Evolutionary conservation across 2,113 vertebrate species (phyloP), one percentile per base, ranked within the genome.

Genomic region (Cottus gobio): DNA sequence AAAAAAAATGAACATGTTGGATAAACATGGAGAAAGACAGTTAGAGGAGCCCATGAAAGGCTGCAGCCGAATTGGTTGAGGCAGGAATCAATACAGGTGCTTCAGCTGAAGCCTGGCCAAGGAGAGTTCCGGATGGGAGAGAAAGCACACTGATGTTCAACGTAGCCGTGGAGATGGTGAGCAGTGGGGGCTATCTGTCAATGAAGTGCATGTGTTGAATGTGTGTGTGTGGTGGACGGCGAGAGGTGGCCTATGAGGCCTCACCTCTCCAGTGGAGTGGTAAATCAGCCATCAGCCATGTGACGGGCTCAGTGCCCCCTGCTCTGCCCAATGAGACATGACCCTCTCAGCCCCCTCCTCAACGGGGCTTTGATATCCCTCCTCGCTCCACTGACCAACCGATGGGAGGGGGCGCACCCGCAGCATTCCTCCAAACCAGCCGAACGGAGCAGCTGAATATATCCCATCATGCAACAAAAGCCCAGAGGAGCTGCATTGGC

Each of bases 371-470:
- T 94, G 93, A 94, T 92, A 93, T 93, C 85, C 94, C 93, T 94
- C 95, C 93, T 89, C 94, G 96, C 97, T 97, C 93, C 95, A 93
- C 86, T 74, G 90, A 93, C 94, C 95, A 90, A 92, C 93, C 93
- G 94, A 96, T 90, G 91, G 91, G 90, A 80, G 83, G 87, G 84
- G 83, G 87, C 66, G 90, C 91, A 93, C 94, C 87, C 77, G 83
- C 92, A 95, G 95, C 96, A 97, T 97, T 97, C 96, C 96, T 95
- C 86, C 88, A 93, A 96, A 95, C 86, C 95, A 96, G 85, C 94
- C 93, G 90, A 82, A 96, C 73, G 93, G 94, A 95, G 95, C 94
- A 91, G 82, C 85, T 86, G 88, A 94, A 87, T 91, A 86, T 91
- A 95, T 90, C 90, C 93, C 94, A 91, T 93, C 80, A 90, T 93